Conservation (phyloP, 2,113 vertebrate genomes). For the Hydrochoerus hydrochaeris region DNA sequence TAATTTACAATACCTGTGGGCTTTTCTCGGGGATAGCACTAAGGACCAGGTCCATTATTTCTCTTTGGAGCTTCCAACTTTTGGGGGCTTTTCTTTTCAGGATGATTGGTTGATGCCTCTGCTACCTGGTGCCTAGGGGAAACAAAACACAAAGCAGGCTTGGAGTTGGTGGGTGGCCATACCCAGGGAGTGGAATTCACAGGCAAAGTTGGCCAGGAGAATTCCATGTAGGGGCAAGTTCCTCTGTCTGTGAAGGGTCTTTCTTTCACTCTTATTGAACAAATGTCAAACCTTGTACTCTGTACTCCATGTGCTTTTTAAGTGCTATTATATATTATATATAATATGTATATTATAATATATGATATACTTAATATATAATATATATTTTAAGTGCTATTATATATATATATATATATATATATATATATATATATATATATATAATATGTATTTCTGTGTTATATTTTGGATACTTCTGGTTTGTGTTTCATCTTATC, state of each 20-base stretch:
- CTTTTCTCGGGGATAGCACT: no score
- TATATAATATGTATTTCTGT: no score
- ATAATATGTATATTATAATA: no score
- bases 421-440: no score
- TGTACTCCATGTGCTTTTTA: background rate
- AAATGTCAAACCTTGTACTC: background rate
- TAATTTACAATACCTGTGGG: no score
- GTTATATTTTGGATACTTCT: background rate
- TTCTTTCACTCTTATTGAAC: background rate
- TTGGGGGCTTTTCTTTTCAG: background rate
- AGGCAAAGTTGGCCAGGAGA: no score
- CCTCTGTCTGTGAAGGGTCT: background rate
- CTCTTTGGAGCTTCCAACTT: background rate
- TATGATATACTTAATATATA: no score
- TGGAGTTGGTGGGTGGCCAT: no score
- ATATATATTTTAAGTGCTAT: no score
- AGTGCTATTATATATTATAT: constrained; percentile 4
- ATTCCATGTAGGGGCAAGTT: background rate
- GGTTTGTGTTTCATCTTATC: background rate
- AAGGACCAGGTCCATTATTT: background rate
- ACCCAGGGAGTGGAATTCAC: no score
- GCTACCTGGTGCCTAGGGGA: background rate
- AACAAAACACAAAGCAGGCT: background rate
- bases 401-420: no score
- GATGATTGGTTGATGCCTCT: background rate